A percentile compares a stretch with the other conserved stretches of the same genome.
Conservation (phyloP, 1,140 invertebrate genomes). For the Probaryconus sp. region DNA sequence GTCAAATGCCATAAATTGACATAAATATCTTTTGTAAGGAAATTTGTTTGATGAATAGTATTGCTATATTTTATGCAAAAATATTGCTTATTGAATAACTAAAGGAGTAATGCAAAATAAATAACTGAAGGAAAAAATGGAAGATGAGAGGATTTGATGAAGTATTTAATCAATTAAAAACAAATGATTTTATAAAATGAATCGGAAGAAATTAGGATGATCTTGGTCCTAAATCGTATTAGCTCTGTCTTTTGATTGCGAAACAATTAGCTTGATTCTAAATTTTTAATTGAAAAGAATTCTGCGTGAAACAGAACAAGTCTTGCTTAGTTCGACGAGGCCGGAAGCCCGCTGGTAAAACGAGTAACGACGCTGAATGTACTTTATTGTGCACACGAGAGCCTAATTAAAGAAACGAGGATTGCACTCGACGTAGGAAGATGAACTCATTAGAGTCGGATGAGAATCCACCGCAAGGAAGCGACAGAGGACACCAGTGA, state of each 20-base stretch:
- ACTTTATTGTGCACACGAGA: constrained; percentile 30
- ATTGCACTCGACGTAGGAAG: constrained; percentile 26
- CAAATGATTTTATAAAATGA: too few species aligned
- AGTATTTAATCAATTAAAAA: too few species aligned
- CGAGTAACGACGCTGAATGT: constrained; percentile 7
- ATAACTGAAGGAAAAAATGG: too few species aligned
- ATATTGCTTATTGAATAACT: too few species aligned
- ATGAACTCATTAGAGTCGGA: constrained; percentile 55
- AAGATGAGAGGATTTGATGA: too few species aligned
- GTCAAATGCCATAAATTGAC: constrained; percentile 25
- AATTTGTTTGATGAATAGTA: too few species aligned
- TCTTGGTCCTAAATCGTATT: too few species aligned
- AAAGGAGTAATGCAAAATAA: too few species aligned
- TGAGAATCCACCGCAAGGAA: constrained; percentile 31
- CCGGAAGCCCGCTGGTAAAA: constrained; percentile 34
- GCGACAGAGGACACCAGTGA: constrained; percentile 8
- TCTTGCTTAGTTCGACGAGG: constrained; percentile 4
- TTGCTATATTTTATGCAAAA: too few species aligned
- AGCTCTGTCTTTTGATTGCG: too few species aligned
- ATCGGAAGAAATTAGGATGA: too few species aligned
- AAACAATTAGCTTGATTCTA: constrained; percentile 19
- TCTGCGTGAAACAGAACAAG: background rate
- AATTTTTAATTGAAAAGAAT: constrained; percentile 18
- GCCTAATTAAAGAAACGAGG: constrained; percentile 62
- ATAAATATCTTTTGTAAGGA: constrained; percentile 14